Percentiles rank a stretch among this genome's conserved stretches.
Conservation (phyloP, 2,797 vertebrate genomes). For the Eurystomus glaucurus region DNA sequence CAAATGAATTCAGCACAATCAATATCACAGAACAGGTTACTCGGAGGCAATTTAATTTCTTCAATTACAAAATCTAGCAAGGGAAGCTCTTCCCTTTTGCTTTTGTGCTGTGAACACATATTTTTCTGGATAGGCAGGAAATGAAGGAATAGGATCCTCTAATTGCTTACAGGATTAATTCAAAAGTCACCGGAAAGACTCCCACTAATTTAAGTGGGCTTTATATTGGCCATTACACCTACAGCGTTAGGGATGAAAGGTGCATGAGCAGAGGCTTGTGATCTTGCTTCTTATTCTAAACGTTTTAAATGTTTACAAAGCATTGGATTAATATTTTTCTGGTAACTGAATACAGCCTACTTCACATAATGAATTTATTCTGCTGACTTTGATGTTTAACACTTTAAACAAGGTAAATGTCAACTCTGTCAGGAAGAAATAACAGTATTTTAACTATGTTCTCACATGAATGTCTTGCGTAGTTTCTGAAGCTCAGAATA, state of each 20-base stretch:
- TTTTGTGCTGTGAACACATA: not conserved
- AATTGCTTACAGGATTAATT: not conserved
- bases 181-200: not conserved
- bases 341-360: not conserved
- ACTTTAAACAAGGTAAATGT: constrained; percentile 5
- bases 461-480: not conserved
- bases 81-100: not conserved
- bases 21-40: not conserved
- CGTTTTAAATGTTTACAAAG: constrained; percentile 25
- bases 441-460: not conserved
- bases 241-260: not conserved
- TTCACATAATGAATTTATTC: not conserved
- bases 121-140: not conserved
- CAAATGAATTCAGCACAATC: not conserved
- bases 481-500: not conserved
- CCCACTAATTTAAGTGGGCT: not conserved
- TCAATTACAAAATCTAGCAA: not conserved
- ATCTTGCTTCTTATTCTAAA: not conserved
- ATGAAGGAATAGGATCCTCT: not conserved
- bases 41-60: constrained; percentile 30
- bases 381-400: constrained; percentile 23
- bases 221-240: not conserved
- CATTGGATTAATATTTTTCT: constrained; percentile 10
- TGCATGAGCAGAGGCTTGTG: not conserved
- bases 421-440: not conserved